These are phyloP conservation scores for Pocillopora meandrina DNA, from an alignment of 92 coral and sea anemone genomes.

Conservation along the genomic window DNA sequence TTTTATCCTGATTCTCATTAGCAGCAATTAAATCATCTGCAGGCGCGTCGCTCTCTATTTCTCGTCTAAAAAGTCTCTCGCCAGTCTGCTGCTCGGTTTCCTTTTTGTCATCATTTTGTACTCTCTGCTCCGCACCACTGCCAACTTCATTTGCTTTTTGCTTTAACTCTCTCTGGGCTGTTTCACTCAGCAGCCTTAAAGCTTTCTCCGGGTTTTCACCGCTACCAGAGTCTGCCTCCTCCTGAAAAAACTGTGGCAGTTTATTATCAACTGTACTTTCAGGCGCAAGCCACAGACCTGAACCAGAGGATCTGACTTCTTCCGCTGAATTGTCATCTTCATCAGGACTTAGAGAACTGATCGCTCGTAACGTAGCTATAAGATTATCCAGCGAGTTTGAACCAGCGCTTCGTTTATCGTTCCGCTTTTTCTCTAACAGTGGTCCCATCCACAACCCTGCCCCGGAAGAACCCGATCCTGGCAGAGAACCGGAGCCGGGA, in stretches of 20 bases:
- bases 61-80: constrained; percentile 5
- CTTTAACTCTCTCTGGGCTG: constrained; percentile 8
- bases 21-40: constrained; percentile 38
- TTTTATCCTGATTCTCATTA: constrained; percentile 1
- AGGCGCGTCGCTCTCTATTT: constrained; percentile 4
- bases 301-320: constrained; percentile 29
- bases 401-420: constrained; percentile 50
- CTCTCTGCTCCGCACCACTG: background rate
- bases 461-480: constrained; percentile 34
- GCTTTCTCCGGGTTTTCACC: constrained; percentile 41
- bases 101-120: background rate
- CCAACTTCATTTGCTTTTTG: background rate
- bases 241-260: constrained; percentile 41
- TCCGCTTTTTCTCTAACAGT: constrained; percentile 5
- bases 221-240: constrained; percentile 13
- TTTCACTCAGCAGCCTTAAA: constrained; percentile 15
- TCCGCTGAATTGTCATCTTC: constrained; percentile 12
- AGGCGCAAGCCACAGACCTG: constrained; percentile 26
- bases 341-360: constrained; percentile 31
- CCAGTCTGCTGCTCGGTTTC: background rate
- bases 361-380: constrained; percentile 66
- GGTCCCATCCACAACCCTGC: constrained; percentile 24
- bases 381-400: constrained; percentile 62
- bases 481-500: constrained; percentile 37
- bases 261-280: constrained; percentile 25